Conservation (phyloP, 2,888 invertebrate genomes). For the Zele albiditarsus region DNA sequence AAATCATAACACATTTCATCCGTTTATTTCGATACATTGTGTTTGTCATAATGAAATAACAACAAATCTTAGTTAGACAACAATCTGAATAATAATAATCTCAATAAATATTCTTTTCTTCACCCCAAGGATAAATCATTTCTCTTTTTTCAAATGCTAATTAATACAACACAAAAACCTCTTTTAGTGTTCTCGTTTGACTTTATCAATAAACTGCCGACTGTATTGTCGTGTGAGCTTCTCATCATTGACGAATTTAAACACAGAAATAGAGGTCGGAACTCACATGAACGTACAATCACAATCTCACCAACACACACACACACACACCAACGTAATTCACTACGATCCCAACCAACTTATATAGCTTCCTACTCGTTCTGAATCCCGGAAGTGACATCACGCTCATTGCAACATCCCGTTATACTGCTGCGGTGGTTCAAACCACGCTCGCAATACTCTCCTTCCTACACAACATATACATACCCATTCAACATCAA, state of each 20-base stretch:
- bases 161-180: not conserved
- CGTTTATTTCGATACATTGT: too few relatives aligned
- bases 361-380: conserved; percentile 66
- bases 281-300: too few relatives aligned
- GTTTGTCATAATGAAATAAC: too few relatives aligned
- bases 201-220: not conserved
- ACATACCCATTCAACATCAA: not conserved
- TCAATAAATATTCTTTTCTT: too few relatives aligned
- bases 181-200: not conserved
- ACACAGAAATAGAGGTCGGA: too few relatives aligned
- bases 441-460: not conserved
- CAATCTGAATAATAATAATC: too few relatives aligned
- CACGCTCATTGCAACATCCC: conserved; percentile 68
- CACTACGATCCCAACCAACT: conserved; percentile 58
- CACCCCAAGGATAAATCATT: too few relatives aligned
- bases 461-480: not conserved
- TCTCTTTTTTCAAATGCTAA: too few relatives aligned
- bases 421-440: conserved; percentile 44
- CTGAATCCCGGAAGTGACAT: conserved; percentile 69
- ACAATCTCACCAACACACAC: conserved; percentile 1
- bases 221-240: too few relatives aligned
- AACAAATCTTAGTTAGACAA: too few relatives aligned
- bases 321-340: conserved; percentile 15
- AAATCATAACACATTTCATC: too few relatives aligned
- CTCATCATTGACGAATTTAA: too few relatives aligned